Percentiles rank a stretch among this genome's conserved stretches.
These are phyloP conservation scores for Diprion similis DNA, from an alignment of 1,140 invertebrate species.

Conservation along the genomic window DNA sequence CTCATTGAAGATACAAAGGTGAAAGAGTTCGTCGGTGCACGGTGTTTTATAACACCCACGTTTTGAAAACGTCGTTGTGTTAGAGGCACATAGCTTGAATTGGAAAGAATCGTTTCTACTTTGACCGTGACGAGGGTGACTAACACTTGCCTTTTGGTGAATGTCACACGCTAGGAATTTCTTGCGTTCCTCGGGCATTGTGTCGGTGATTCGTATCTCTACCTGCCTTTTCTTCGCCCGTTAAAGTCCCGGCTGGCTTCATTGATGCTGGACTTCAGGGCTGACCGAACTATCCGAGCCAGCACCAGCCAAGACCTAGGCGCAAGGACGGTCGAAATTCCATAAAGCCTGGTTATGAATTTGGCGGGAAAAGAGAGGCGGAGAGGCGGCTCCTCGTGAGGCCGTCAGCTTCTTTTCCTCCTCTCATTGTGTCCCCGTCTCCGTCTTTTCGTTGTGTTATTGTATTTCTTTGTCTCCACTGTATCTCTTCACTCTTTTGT, in stretches of 20 bases:
- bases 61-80: no score
- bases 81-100: background rate
- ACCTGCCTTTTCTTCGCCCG: constrained; percentile 2
- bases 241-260: background rate
- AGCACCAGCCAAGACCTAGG: no score
- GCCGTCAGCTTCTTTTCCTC: no score
- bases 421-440: no score
- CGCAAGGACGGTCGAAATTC: background rate
- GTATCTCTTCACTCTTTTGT: constrained; percentile 2
- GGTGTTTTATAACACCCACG: background rate
- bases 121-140: constrained; percentile 6
- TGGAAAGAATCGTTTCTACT: constrained; percentile 7
- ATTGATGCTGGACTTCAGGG: background rate
- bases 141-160: constrained; percentile 7
- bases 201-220: constrained; percentile 2
- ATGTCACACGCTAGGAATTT: constrained; percentile 4
- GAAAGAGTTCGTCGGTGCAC: background rate
- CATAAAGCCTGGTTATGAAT: background rate
- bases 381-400: background rate
- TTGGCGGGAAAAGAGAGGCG: background rate
- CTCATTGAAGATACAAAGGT: background rate
- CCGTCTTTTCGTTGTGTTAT: background rate
- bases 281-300: no score
- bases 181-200: background rate
- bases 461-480: background rate